A percentile compares a stretch with the other conserved stretches of the same genome.
Evolutionary conservation across 2,113 vertebrate species (phyloP).

Genomic region (Cariama cristata): DNA sequence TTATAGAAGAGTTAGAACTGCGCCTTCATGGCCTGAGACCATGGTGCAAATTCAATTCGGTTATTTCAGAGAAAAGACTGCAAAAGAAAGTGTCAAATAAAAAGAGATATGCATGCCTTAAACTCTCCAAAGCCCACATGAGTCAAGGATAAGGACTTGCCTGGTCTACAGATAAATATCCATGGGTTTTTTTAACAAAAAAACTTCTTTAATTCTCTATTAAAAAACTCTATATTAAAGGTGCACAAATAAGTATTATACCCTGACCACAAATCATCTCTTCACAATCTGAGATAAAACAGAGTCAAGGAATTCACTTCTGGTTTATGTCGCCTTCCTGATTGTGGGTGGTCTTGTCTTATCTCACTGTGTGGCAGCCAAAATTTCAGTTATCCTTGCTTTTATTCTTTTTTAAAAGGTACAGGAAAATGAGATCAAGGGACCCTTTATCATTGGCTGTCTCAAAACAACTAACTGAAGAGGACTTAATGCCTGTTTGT

Average conservation of each 20-base stretch:
- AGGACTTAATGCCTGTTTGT: no score
- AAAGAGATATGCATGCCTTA: background rate
- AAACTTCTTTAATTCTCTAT: background rate
- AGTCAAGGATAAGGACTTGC: background rate
- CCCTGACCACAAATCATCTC: background rate
- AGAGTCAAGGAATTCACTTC: background rate
- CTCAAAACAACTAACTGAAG: no score
- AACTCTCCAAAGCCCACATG: background rate
- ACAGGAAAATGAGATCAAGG: background rate
- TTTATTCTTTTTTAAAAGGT: background rate
- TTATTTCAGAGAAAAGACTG: background rate
- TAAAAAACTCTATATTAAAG: background rate
- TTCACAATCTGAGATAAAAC: background rate
- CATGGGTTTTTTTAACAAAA: background rate
- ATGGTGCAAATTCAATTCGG: background rate
- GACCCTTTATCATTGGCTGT: no score
- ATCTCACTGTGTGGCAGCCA: background rate
- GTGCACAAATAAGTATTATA: background rate
- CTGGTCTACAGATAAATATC: background rate
- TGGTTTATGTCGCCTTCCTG: background rate
- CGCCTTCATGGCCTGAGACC: background rate
- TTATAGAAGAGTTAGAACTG: background rate
- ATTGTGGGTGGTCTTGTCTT: background rate
- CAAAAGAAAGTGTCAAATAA: background rate
- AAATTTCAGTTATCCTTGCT: background rate